These are phyloP conservation scores for Hephaestus fuliginosus DNA, from an alignment of 2,797 vertebrate species.

Conservation along the genomic window DNA sequence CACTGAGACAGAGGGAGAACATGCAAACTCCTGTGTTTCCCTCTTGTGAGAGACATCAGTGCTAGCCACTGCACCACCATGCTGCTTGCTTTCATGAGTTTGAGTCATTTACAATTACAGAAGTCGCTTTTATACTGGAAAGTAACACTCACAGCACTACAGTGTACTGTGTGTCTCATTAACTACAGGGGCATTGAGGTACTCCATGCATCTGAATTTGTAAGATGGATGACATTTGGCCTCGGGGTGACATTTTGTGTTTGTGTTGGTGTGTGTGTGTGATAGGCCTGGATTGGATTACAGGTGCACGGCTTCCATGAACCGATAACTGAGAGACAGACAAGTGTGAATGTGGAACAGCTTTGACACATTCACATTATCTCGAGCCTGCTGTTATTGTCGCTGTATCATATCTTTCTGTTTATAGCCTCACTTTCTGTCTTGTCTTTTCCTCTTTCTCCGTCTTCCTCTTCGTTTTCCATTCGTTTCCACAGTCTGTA, in stretches of 20 bases:
- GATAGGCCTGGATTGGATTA: slow-evolving; percentile 15
- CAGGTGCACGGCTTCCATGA: slow-evolving; percentile 36
- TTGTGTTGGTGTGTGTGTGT: slow-evolving; percentile 2
- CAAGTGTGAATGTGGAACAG: slow-evolving; percentile 43
- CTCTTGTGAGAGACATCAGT: too few species aligned
- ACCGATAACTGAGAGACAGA: slow-evolving; percentile 33
- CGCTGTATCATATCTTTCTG: slow-evolving; percentile 19
- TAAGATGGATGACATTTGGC: slow-evolving; percentile 23
- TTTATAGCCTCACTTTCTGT: slow-evolving; percentile 19
- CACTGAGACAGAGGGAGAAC: too few species aligned
- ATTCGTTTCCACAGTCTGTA: background rate
- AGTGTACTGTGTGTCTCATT: background rate
- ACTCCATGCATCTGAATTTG: slow-evolving; percentile 1
- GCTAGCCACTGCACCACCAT: too few species aligned
- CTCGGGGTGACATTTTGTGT: slow-evolving; percentile 27
- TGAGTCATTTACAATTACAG: background rate
- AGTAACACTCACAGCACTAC: background rate
- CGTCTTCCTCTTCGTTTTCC: background rate
- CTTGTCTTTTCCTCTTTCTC: background rate
- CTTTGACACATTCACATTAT: slow-evolving; percentile 46
- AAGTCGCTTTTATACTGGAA: background rate
- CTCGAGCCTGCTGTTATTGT: slow-evolving; percentile 15
- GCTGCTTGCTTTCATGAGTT: too few species aligned
- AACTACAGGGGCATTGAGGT: background rate
- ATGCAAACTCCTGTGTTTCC: too few species aligned